phyloP scores from a whole-genome alignment of 2,113 vertebrate species.

The Neotoma lepida region DNA sequence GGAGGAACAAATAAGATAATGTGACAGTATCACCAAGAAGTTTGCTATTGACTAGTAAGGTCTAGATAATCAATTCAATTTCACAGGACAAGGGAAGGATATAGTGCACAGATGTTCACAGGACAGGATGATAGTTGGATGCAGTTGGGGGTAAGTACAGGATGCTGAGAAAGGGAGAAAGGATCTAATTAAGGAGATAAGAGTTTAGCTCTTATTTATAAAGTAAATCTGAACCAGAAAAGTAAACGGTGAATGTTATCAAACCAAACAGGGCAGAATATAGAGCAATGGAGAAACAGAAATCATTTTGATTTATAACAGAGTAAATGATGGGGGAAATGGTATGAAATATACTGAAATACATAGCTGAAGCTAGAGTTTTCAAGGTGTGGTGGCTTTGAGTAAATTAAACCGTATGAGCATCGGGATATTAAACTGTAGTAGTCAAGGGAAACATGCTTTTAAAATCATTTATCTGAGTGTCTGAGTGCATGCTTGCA shows the following conservation, averaged over 20 bases:
- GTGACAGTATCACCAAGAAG: neutral
- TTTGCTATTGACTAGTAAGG: neutral
- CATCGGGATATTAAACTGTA: neutral
- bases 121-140: no score
- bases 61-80: neutral
- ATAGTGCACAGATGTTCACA: neutral
- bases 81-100: neutral
- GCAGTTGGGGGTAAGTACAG: neutral
- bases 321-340: neutral
- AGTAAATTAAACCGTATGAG: neutral
- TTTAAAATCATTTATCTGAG: neutral
- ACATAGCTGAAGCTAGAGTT: neutral
- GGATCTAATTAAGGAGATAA: neutral
- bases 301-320: neutral
- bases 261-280: neutral
- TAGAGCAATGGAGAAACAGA: neutral
- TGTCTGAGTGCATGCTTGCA: neutral
- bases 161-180: neutral
- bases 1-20: neutral
- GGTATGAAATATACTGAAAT: neutral
- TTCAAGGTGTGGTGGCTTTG: neutral
- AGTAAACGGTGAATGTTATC: neutral
- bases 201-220: neutral
- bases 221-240: neutral
- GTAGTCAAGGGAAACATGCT: neutral